Evolutionary conservation across 2,113 vertebrate species (phyloP).

Genomic region (Argyrosomus japonicus): DNA sequence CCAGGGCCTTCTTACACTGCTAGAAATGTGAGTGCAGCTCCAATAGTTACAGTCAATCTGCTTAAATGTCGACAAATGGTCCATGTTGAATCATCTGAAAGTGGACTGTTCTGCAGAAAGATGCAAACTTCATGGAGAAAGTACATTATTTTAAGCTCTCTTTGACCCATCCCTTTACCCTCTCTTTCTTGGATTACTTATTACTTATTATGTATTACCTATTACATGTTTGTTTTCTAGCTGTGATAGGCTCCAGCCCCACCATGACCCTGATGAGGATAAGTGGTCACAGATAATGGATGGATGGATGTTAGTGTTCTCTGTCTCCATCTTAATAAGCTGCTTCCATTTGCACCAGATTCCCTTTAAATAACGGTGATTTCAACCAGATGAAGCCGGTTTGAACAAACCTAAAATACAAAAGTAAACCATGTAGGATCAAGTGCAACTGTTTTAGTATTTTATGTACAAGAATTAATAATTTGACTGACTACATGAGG

Average conservation of each 20-base stretch:
- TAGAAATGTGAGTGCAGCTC: neutral
- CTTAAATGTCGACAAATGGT: too few species aligned
- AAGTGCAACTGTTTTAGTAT: neutral
- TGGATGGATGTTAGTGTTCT: too few species aligned
- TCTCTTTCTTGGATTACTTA: neutral
- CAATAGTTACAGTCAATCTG: neutral
- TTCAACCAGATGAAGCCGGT: neutral
- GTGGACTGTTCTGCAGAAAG: neutral
- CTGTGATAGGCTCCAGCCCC: too few species aligned
- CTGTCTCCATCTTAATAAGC: neutral
- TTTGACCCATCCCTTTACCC: neutral
- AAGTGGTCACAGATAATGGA: too few species aligned
- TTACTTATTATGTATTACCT: neutral
- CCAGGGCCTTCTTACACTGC: neutral
- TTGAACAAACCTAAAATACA: neutral
- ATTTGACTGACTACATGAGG: neutral
- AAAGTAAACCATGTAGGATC: neutral
- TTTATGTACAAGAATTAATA: neutral
- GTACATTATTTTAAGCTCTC: neutral
- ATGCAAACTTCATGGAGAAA: neutral
- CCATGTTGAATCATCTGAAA: too few species aligned
- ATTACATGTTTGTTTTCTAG: neutral
- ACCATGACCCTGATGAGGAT: too few species aligned
- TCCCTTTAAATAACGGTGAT: neutral
- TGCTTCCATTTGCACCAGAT: neutral